phyloP scores from a whole-genome alignment of 2,888 invertebrate species.

The Scaptomyza cyrtandrae region DNA sequence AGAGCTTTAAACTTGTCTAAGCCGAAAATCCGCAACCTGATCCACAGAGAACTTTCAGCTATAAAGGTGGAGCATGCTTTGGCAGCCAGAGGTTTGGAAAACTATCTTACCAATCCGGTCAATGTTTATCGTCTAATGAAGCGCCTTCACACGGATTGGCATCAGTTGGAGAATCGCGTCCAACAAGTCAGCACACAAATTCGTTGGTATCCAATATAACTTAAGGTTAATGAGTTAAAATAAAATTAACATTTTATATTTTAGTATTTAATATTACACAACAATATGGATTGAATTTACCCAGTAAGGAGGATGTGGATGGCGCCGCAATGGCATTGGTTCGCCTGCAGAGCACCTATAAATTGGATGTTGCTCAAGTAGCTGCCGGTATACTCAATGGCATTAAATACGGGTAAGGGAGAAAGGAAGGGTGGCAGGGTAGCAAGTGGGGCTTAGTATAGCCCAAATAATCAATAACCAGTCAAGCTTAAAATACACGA shows the following conservation, averaged over 20 bases:
- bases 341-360: constrained; percentile 96
- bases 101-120: constrained; percentile 95
- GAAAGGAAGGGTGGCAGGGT: neutral
- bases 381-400: constrained; percentile 94
- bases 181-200: constrained; percentile 87
- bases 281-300: constrained; percentile 89
- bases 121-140: constrained; percentile 97
- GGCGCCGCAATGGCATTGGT: constrained; percentile 97
- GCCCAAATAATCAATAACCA: constrained; percentile 73
- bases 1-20: constrained; percentile 52
- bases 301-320: constrained; percentile 95
- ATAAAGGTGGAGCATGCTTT: constrained; percentile 90
- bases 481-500: constrained; percentile 61
- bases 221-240: neutral
- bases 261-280: constrained; percentile 89
- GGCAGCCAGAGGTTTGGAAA: constrained; percentile 90
- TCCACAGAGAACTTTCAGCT: constrained; percentile 85
- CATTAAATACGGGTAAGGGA: constrained; percentile 89
- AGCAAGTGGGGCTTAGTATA: neutral
- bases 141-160: constrained; percentile 95
- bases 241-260: constrained; percentile 10
- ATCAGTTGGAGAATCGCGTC: constrained; percentile 90
- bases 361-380: constrained; percentile 92
- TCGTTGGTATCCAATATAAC: constrained; percentile 50
- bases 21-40: constrained; percentile 35